These are phyloP conservation scores for Lysandra coridon DNA, from an alignment of 2,888 invertebrate genomes.

Conservation along the genomic window DNA sequence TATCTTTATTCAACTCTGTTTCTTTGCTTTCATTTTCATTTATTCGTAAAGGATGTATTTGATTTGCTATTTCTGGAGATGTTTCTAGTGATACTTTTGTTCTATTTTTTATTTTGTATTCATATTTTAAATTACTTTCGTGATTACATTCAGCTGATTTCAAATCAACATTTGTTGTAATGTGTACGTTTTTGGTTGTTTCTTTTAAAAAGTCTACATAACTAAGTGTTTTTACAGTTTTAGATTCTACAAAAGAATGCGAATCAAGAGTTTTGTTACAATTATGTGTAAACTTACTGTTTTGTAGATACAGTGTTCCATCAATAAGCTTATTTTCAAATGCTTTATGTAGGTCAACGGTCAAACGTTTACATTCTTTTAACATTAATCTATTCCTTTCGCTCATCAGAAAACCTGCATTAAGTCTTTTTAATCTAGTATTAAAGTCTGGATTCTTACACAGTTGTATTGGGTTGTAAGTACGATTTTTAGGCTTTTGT, in stretches of 20 bases:
- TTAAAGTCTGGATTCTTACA: slow-evolving; percentile 76
- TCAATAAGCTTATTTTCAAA: slow-evolving; percentile 62
- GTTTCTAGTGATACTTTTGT: slow-evolving; percentile 55
- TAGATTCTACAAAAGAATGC: neutral
- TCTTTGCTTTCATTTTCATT: slow-evolving; percentile 25
- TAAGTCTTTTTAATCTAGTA: slow-evolving; percentile 62
- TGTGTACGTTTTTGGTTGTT: neutral
- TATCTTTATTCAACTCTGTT: neutral
- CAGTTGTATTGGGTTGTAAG: slow-evolving; percentile 61
- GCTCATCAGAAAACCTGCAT: slow-evolving; percentile 59
- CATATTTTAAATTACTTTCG: slow-evolving; percentile 60
- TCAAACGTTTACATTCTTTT: slow-evolving; percentile 62
- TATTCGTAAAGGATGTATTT: slow-evolving; percentile 39
- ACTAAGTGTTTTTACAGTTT: neutral
- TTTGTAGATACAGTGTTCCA: slow-evolving; percentile 57
- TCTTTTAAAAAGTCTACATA: neutral
- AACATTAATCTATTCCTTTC: slow-evolving; percentile 57
- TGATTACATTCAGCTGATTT: slow-evolving; percentile 51
- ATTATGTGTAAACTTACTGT: slow-evolving; percentile 34
- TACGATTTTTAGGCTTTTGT: slow-evolving; percentile 60
- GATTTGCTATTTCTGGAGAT: slow-evolving; percentile 53
- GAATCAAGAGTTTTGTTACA: slow-evolving; percentile 33
- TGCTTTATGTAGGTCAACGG: slow-evolving; percentile 63
- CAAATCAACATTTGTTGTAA: neutral
- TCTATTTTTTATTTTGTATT: slow-evolving; percentile 61